A percentile compares a stretch with the other conserved stretches of the same genome.
phyloP scores from a whole-genome alignment of 1,140 invertebrate genomes.

The Eulimnadia texana region DNA sequence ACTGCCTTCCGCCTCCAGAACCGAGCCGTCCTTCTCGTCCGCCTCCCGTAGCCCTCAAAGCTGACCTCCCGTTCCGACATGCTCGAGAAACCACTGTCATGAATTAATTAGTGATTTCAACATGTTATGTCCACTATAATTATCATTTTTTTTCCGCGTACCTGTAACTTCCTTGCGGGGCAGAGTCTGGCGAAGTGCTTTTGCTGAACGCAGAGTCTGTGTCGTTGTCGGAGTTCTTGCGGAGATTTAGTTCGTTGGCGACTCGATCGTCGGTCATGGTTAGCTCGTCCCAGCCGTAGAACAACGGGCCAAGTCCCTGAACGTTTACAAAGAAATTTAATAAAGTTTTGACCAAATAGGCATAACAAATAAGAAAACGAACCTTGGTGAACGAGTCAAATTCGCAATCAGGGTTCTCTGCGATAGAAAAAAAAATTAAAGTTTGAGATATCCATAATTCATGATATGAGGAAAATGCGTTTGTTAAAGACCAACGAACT shows the following conservation, averaged over 20 bases:
- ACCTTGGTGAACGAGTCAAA: too few relatives aligned
- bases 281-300: too few relatives aligned
- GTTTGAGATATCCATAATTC: too few relatives aligned
- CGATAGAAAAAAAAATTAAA: too few relatives aligned
- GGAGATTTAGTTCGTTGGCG: background rate
- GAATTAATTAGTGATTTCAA: background rate
- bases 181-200: slow-evolving; percentile 7
- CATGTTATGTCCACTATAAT: background rate
- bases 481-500: too few relatives aligned
- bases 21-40: slow-evolving; percentile 19
- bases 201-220: slow-evolving; percentile 11
- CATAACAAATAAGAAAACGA: too few relatives aligned
- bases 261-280: background rate
- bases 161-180: slow-evolving; percentile 4
- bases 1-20: slow-evolving; percentile 11
- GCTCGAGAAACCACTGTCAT: slow-evolving; percentile 37
- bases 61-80: slow-evolving; percentile 44
- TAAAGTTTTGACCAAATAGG: too few relatives aligned
- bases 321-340: too few relatives aligned
- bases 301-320: too few relatives aligned
- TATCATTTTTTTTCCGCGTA: background rate
- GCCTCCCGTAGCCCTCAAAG: slow-evolving; percentile 48
- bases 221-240: background rate
- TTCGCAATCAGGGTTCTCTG: too few relatives aligned
- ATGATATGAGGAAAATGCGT: too few relatives aligned